Base-by-base conservation (phyloP, 2,113 vertebrate genomes). In the Opisthocomus hoazin region DNA sequence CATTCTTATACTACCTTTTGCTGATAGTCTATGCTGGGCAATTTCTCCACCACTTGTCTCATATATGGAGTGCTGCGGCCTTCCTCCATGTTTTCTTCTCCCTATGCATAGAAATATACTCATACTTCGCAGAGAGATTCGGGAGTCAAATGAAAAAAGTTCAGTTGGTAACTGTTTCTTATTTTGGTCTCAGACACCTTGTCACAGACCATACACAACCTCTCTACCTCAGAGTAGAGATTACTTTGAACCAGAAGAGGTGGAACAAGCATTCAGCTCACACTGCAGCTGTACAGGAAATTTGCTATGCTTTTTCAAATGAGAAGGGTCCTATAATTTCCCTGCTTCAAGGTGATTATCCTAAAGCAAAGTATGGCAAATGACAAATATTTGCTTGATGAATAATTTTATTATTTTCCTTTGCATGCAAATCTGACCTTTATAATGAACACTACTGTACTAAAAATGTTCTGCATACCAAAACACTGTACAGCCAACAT, bases 381-480 rank as follows among this genome's bases (percentile, higher is more conserved):
- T 96, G 79, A 96, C 81, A 97, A 97, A 91, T 95, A 94, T 90
- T 97, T 97, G 70, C 63, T 74, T 95, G 84, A 89, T 85, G 84
- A 97, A 89, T 90, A 91, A 96, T 96, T 93, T 91, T 26, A 95
- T 78, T 73, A 78, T 94, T 97, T 94, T 96, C 39, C 87, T 83
- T 93, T 91, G 71, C 85, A 84, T 92, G 84, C 85, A 97, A 97
- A 92, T 74, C 64, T 97, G 96, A 97, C 95, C 96, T 98, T 98
- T 98, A 86, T 77, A 96, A 86, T 95, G 75, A 95, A 95, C 69
- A 94, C 75, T 73, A 94, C 94, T 96, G 84, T 96, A 90, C 89
- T 97, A 88, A 90, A 95, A 95, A 94, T 85, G 66, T 97, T 94
- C 91, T 96, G 65, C 69, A 88, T 60, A 92, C 96, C 94, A 90